Conservation (phyloP, 1,140 invertebrate species). For the Drosophila cardini region DNA sequence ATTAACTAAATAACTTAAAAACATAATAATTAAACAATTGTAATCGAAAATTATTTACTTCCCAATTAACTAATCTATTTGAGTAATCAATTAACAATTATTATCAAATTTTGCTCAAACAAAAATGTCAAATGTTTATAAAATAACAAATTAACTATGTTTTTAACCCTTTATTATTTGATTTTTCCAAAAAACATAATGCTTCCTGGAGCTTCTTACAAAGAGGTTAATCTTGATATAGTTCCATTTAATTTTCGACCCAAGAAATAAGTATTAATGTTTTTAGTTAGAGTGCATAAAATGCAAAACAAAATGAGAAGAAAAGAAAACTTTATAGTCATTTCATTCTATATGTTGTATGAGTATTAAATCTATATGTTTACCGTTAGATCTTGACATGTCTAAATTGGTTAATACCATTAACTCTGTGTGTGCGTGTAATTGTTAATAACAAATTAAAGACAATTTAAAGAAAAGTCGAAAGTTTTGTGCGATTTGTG, state of each 20-base stretch:
- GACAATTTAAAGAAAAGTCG: background rate
- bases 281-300: conserved; percentile 74
- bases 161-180: background rate
- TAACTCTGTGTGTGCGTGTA: conserved; percentile 42
- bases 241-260: conserved; percentile 36
- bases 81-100: conserved; percentile 40
- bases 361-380: conserved; percentile 48
- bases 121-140: conserved; percentile 25
- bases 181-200: conserved; percentile 2
- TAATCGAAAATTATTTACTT: conserved; percentile 51
- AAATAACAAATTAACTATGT: conserved; percentile 24
- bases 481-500: conserved; percentile 65
- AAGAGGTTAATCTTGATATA: conserved; percentile 23
- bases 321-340: conserved; percentile 61
- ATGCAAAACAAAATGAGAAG: conserved; percentile 45
- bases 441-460: conserved; percentile 44
- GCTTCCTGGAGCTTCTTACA: conserved; percentile 51
- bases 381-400: conserved; percentile 17
- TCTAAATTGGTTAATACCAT: conserved; percentile 30
- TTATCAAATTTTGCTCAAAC: conserved; percentile 64
- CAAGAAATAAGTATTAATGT: conserved; percentile 63
- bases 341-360: conserved; percentile 66
- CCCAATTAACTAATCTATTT: conserved; percentile 43
- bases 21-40: conserved; percentile 47
- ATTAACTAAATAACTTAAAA: conserved; percentile 28